Evolutionary conservation across 2,888 invertebrate species (phyloP), one percentile per base, ranked within the genome.

Genomic region (Nemotelus pantherinus): DNA sequence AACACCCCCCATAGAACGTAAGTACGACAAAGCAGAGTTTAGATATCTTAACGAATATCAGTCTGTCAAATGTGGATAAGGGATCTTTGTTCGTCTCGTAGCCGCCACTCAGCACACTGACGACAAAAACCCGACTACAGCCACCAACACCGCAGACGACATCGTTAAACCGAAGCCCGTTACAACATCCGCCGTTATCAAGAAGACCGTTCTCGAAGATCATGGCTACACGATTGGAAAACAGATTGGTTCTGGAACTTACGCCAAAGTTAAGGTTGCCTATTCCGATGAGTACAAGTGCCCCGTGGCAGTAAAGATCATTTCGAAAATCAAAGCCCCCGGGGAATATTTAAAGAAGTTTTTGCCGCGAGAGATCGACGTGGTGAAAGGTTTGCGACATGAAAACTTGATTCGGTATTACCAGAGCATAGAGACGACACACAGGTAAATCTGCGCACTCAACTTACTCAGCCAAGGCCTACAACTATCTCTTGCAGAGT

Each of bases 391-490:
- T 41, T 86, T 95, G 78, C 92, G 92, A 76, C 95, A 95, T 89
- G 91, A 92, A 76, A 93, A 94, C 86, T 88, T 95, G 71, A 94
- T 95, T 83, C 89, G 93, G 80, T 95, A 94, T 85, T 89, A 93
- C 81, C 94, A 95, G 87, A 94, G 94, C 55, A 94, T 95, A 79
- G 95, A 95, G 89, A 94, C 94, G 0, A 94, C 94, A 71, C 94
- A 94, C 84, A 91, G 94, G 94, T 93, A 84, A 58, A 57, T 57
- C n/a, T 1, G 10, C 78, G 81, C 47, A 78, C 47, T 50, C 5
- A 57, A 48, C 48, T 60, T 65, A 57, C 25, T 57, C 47, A 41
- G 70, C 57, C 50, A 50, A 6, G n/a, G 7, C 47, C 4, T 10
- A 55, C 6, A 43, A 68, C 68, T 68, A 39, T 10, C 57, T 44